phyloP scores from a whole-genome alignment of 2,113 vertebrate genomes.

The Malurus melanocephalus region DNA sequence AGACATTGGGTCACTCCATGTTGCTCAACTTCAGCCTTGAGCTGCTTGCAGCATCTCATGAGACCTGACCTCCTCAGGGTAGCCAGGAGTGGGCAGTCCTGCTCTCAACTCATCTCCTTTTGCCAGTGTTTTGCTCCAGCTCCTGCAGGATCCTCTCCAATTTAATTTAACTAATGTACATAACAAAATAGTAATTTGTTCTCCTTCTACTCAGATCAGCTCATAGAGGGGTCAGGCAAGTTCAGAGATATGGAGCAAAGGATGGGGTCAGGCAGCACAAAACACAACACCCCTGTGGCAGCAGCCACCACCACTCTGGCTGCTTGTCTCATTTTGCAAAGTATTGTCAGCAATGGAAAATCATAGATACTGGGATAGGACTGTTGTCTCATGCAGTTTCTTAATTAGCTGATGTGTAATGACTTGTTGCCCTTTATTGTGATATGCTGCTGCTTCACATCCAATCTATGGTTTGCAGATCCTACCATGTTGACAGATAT shows the following conservation, averaged over 20 bases:
- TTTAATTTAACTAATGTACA: not conserved
- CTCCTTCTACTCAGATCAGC: not conserved
- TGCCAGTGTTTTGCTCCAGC: not conserved
- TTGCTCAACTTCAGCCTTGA: not conserved
- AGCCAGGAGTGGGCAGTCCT: not conserved
- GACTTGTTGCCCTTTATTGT: not conserved
- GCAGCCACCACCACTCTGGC: not conserved
- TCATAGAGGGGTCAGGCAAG: not conserved
- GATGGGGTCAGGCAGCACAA: not conserved
- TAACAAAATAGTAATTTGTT: not conserved
- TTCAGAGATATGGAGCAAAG: not conserved
- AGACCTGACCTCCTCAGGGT: not conserved
- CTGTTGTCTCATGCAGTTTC: not conserved
- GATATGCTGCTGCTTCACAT: not conserved
- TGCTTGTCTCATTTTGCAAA: not conserved
- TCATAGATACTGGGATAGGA: not conserved
- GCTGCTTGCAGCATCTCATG: not conserved
- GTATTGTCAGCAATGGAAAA: not conserved
- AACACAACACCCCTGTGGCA: not conserved
- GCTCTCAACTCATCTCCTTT: not conserved
- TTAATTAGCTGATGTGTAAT: not conserved
- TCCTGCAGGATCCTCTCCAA: not conserved
- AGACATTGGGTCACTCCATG: not conserved
- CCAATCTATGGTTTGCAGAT: constrained; percentile 72
- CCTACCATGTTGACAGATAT: constrained; percentile 98